These are phyloP conservation scores for Philotrypesis tridentata DNA, from an alignment of 1,140 invertebrate species.

Conservation along the genomic window DNA sequence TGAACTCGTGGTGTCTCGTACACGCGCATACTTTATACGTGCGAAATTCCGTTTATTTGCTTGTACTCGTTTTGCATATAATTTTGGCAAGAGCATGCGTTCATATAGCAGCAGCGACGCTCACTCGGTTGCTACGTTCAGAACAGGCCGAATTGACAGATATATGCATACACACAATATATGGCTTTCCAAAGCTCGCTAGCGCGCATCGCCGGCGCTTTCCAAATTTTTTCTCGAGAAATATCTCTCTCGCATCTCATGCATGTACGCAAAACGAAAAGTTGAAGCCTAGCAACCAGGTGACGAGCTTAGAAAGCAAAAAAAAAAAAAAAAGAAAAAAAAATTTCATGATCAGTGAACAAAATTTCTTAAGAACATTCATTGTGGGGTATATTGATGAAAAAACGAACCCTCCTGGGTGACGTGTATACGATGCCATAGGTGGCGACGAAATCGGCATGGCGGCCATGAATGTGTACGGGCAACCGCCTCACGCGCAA, in stretches of 20 bases:
- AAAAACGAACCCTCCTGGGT: conserved; percentile 67
- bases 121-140: conserved; percentile 63
- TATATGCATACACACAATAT: neutral
- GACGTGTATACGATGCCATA: conserved; percentile 65
- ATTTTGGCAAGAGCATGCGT: conserved; percentile 64
- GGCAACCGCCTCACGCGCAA: conserved; percentile 83
- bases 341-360: no score
- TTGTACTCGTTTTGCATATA: conserved; percentile 53
- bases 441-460: conserved; percentile 82
- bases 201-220: neutral
- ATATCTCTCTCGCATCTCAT: neutral
- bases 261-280: neutral
- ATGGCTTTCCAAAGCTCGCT: neutral
- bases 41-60: conserved; percentile 27
- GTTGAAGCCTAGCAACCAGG: conserved; percentile 61
- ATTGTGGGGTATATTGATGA: conserved; percentile 64
- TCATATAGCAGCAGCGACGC: conserved; percentile 59
- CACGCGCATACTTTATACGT: neutral
- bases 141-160: neutral
- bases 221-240: neutral
- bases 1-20: no score
- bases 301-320: conserved; percentile 57
- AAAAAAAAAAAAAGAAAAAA: conserved; percentile 48
- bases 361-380: no score
- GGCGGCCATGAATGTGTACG: conserved; percentile 79